Base-by-base conservation (phyloP, 2,113 vertebrate genomes). In the Clarias macrocephalus region DNA sequence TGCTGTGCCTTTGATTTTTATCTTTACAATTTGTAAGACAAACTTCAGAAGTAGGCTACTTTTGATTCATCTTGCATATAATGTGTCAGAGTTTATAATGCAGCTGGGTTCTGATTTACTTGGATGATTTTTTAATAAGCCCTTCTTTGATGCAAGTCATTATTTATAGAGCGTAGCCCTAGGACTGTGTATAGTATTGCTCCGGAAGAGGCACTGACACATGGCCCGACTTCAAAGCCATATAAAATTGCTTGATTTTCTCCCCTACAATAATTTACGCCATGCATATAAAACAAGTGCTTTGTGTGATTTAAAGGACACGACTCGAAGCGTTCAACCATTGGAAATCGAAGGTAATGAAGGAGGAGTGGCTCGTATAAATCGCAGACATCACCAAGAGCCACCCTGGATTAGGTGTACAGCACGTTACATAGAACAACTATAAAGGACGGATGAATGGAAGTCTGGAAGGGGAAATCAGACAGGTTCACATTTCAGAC, bases 81-180 rank as follows among this genome's bases (percentile, higher is more conserved):
- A 63, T 52, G 28, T n/a, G 48, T 37, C 66, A 63, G 37, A 52
- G 57, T 80, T 77, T 68, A 56, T 59, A 80, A 80, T 54, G 3
- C 21, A 80, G 63, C 63, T 15, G 42, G 60, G 65, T 85, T 79
- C 25, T 79, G 84, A 79, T 30, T 77, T 54, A 77, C 25, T 66
- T 37, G 60, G 37, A 86, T 23, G 84, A n/a, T 66, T 85, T 72
- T 84, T 73, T 65, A 56, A 65, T 80, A 80, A 80, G 62, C 52
- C n/a, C 63, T 86, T 57, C 76, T 86, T 80, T 86, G 85, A 86
- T 80, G 65, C 77, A 30, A 79, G 52, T 86, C 33, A 80, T 86
- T 56, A 70, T 70, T 86, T 86, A 68, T 80, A 86, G 76, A 86
- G 76, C 13, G 52, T 86, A 68, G 85, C 76, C 63, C 59, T 79